Base-by-base conservation (phyloP, 1,140 invertebrate genomes). In the Bombus superbus region DNA sequence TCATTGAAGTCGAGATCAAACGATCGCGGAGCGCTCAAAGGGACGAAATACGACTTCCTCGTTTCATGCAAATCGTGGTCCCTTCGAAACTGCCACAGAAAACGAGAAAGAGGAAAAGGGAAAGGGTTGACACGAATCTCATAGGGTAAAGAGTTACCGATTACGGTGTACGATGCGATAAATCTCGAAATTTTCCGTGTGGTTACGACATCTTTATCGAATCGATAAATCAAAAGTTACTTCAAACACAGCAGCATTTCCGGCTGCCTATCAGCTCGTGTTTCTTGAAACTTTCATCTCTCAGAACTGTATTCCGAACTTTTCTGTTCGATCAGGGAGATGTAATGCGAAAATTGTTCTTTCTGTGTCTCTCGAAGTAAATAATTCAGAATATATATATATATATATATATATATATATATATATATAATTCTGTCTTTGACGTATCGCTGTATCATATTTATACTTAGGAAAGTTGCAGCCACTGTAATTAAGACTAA, bases 111-210 rank as follows among this genome's bases (percentile, higher is more conserved):
- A 22, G 25, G 38, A 64, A 42, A 42, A 68, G 68, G 32, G 71
- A 82, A 73, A 57, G 40, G 53, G 69, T 40, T 35, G 76, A 35
- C n/a, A 76, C 59, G 72, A 84, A 28, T 62, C 42, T 76, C 81
- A 22, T n/a, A 18, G 68, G 47, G 81, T 22, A 69, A 85, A 71
- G 83, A 64, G 66, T 78, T 28, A n/a, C 32, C 76, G 25, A 75
- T 32, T 64, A 86, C 73, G 32, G 78, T 28, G 40, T 15, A 44
- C 59, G 15, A 40, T 25, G 22, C 81, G 85, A 72, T 91, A 92
- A 92, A 92, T 89, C 76, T 86, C 35, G 44, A 87, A 85, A 89
- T 87, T 91, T 91, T 88, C 88, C 91, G 83, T 89, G 57, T n/a
- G 84, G 74, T 86, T 3, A 57, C 73, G 78, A 40, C 75, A 72